Percentiles rank a stretch among this genome's conserved stretches.
Evolutionary conservation across 2,113 vertebrate genomes (phyloP).

Genomic region (Megalops atlanticus): DNA sequence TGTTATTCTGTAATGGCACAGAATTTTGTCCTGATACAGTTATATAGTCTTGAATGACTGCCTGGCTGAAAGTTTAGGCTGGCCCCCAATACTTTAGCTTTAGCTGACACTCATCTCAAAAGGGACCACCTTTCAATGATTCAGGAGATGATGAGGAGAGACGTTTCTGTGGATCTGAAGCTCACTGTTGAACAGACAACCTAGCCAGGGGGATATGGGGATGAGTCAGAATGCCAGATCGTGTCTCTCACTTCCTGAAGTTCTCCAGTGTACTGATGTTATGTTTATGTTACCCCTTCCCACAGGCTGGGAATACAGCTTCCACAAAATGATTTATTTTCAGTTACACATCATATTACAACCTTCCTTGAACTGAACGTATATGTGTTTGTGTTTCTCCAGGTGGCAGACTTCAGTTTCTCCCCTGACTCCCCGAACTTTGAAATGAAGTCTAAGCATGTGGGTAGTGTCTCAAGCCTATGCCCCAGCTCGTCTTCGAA

Average conservation of each 20-base stretch:
- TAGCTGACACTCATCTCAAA: no score
- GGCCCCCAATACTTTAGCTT: no score
- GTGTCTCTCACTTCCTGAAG: neutral
- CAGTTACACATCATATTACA: neutral
- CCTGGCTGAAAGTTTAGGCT: no score
- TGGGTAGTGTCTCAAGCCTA: neutral
- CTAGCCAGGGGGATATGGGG: neutral
- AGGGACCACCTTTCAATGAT: no score
- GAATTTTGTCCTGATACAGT: no score
- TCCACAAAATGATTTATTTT: neutral
- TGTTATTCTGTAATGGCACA: no score
- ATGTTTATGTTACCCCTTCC: neutral
- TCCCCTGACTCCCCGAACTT: constrained; percentile 46
- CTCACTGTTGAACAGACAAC: no score
- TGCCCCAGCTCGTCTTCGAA: neutral
- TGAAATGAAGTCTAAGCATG: constrained; percentile 25
- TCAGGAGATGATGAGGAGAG: no score
- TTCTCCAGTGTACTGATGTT: neutral
- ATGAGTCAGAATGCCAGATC: no score
- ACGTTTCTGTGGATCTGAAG: neutral
- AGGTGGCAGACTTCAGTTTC: constrained; percentile 53
- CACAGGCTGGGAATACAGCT: neutral
- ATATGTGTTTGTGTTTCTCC: constrained; percentile 14
- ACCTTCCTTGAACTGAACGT: neutral
- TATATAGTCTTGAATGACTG: no score